Evolutionary conservation across 2,797 vertebrate genomes (phyloP).

Genomic region (Mus minutoides): DNA sequence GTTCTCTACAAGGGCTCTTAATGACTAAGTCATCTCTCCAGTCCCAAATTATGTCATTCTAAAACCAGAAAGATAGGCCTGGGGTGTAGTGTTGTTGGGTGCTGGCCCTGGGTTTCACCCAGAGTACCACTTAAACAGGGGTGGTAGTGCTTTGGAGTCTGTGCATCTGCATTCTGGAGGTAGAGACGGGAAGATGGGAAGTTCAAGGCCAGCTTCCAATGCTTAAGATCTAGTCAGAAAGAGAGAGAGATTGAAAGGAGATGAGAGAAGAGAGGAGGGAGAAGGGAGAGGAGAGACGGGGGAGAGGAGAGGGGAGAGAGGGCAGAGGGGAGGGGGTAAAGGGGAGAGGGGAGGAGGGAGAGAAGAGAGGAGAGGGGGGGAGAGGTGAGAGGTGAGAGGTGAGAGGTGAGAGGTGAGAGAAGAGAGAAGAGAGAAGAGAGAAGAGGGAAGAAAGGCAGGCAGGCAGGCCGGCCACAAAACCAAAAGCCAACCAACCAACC

Average conservation of each 20-base stretch:
- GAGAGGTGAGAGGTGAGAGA: background rate
- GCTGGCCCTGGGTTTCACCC: background rate
- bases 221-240: background rate
- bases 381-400: too few relatives aligned
- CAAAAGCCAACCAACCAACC: background rate
- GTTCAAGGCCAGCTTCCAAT: background rate
- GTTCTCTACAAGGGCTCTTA: background rate
- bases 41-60: background rate
- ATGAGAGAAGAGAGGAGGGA: too few relatives aligned
- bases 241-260: background rate
- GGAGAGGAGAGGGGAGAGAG: too few relatives aligned
- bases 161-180: background rate
- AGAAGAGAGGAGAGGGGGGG: too few relatives aligned
- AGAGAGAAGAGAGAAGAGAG: background rate
- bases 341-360: background rate
- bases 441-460: background rate
- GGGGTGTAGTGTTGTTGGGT: background rate
- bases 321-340: too few relatives aligned
- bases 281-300: too few relatives aligned
- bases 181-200: background rate
- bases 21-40: background rate
- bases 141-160: too few relatives aligned
- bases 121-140: background rate
- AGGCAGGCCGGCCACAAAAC: background rate
- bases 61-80: background rate